Base-by-base conservation (phyloP, 2,888 invertebrate genomes). In the Cordilura impudica region DNA sequence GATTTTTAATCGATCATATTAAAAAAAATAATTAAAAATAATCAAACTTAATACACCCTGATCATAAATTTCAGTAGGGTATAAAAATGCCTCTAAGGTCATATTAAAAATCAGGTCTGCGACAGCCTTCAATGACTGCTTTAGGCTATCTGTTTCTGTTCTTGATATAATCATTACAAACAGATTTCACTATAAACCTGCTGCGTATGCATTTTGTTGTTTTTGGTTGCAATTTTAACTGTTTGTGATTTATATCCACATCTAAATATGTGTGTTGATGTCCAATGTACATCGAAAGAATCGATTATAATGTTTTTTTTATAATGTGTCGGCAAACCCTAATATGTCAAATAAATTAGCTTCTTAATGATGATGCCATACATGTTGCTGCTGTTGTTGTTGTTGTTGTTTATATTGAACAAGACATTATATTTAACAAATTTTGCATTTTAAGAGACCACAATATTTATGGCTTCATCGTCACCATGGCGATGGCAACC, bases 271-370 rank as follows among this genome's bases (percentile, higher is more conserved):
- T n/a, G 35, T 2, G 35, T 39, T n/a, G 10, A 4, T n/a, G 4
- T 39, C 2, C 4, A n/a, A n/a, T 2, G n/a, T 39, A 39, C 35
- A 39, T n/a, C 14, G n/a, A 19, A 61, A 29, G 19, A 53, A 53
- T 61, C 53, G 53, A 31, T 61, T 45, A 21, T 29, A 12, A n/a
- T 39, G 35, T 39, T 45, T 45, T 4, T 29, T 31, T 31, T 65
- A 56, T 26, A 8, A 29, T 26, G 6, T 47, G 74, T 67, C 74
- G 51, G 60, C 60, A 45, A 18, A 60, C 60, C 14, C 23, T 60
- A 43, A 43, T 60, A 66, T 74, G 66, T 60, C 66, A 60, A 60
- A 60, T 67, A 60, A 67, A 74, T 74, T 74, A 53, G 29, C 53
- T 6, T 51, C 29, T 74, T 60, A 60, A 60, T 67, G 31, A 31